Evolutionary conservation across 2,113 vertebrate genomes (phyloP), one percentile per base, ranked within the genome.

Genomic region (Paralichthys olivaceus): DNA sequence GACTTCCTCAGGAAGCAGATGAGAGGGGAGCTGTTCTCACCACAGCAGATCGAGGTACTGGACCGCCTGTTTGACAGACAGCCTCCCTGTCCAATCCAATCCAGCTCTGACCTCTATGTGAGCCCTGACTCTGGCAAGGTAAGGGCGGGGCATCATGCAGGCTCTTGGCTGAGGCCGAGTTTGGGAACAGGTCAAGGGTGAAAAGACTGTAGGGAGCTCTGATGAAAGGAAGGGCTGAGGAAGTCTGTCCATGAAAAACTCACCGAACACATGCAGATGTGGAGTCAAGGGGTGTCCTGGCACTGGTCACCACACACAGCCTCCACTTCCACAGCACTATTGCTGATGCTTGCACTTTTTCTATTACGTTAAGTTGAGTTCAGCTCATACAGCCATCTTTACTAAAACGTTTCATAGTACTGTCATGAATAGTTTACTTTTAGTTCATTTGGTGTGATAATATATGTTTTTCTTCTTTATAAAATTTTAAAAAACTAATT

Each of bases 1-100:
- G 98, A 99, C 92, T 99, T 99, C 93, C 96, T 99, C 80, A 96
- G 98, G 92, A 99, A 99, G 92, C 98, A 99, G 95, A 98, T 99
- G 98, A 93, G 98, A 90, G 98, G 98, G 88, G 98, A 99, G 86
- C 95, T 99, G 77, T 99, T 99, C 91, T 97, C 98, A 1, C 96
- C 97, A 75, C 98, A 99, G 93, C 98, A 99, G 91, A 94, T 99
- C 84, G 98, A 99, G 93, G 98, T 99, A 93, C 92, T 99, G 95
- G 97, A 98, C 90, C 95, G 95, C n/a, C 96, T 99, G 90, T 98
- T 98, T 87, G 98, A 99, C 92, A 96, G 96, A 91, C 97, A 98
- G 82, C 96, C 95, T 90, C 96, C 90, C 85, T 92, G 89, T 91
- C 92, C 92, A 85, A 87, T 92, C 89, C 90, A 88, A 81, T 90